Conservation (phyloP, 2,113 vertebrate species). For the Rhabdornis inornatus region DNA sequence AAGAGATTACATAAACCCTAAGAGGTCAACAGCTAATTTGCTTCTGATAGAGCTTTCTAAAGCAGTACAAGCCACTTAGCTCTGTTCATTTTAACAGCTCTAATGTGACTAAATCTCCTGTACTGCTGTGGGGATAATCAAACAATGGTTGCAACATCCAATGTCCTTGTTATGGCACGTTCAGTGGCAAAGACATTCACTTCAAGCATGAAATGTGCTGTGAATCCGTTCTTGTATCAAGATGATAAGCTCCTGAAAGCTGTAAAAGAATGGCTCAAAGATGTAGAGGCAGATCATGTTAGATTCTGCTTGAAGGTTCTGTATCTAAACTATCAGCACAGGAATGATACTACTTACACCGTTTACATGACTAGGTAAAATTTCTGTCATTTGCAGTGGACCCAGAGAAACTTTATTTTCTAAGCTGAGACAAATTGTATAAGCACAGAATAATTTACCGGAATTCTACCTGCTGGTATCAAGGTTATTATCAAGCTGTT, state of each 20-base stretch:
- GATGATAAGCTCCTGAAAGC: background rate
- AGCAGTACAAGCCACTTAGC: background rate
- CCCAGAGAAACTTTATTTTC: background rate
- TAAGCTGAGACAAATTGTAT: background rate
- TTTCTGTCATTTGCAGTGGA: background rate
- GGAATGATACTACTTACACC: background rate
- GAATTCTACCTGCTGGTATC: background rate
- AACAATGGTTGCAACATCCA: background rate
- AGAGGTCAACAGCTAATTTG: constrained; percentile 1
- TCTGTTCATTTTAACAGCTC: background rate
- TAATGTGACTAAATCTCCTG: background rate
- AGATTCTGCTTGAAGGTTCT: background rate
- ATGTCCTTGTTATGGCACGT: background rate
- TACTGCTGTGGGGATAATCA: background rate
- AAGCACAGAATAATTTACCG: background rate
- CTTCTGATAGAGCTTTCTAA: background rate
- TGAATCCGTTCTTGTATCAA: background rate
- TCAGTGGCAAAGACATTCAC: background rate
- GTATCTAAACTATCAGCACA: background rate
- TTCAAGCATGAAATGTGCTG: background rate
- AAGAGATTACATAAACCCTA: background rate
- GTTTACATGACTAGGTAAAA: background rate
- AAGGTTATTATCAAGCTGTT: background rate
- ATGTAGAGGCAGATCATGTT: background rate
- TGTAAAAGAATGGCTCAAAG: background rate